Evolutionary conservation across 2,888 invertebrate genomes (phyloP).

Genomic region (Erebia ligea): DNA sequence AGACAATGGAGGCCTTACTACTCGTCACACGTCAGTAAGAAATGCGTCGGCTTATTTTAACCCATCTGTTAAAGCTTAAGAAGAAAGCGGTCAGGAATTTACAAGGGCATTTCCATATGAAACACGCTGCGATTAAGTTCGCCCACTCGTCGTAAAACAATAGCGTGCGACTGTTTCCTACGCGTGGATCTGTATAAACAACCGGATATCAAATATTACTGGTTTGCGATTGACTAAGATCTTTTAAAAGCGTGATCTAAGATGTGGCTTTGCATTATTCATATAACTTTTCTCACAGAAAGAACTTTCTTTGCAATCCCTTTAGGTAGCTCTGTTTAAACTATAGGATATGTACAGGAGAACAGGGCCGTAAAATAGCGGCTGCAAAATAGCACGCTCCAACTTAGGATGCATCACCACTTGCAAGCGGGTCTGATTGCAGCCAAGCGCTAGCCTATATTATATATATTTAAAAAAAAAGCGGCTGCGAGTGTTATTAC

Average conservation of each 20-base stretch:
- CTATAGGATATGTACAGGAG: no score
- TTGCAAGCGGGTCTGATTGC: no score
- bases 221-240: conserved; percentile 6
- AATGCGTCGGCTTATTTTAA: conserved; percentile 14
- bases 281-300: neutral
- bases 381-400: no score
- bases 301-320: no score
- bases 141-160: conserved; percentile 27
- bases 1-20: conserved; percentile 12
- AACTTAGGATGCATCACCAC: no score
- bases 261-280: neutral
- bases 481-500: no score
- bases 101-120: conserved; percentile 24
- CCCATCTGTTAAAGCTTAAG: neutral
- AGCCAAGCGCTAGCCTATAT: no score
- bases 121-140: conserved; percentile 13
- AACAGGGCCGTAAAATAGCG: no score
- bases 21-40: neutral
- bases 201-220: conserved; percentile 16
- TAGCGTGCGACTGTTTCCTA: conserved; percentile 22
- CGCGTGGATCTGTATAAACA: conserved; percentile 8
- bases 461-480: no score
- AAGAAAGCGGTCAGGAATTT: conserved; percentile 20
- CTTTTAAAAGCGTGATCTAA: neutral
- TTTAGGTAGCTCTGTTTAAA: no score